Evolutionary conservation across 1,140 invertebrate genomes (phyloP).

Genomic region (Panagrolaimus sp.): DNA sequence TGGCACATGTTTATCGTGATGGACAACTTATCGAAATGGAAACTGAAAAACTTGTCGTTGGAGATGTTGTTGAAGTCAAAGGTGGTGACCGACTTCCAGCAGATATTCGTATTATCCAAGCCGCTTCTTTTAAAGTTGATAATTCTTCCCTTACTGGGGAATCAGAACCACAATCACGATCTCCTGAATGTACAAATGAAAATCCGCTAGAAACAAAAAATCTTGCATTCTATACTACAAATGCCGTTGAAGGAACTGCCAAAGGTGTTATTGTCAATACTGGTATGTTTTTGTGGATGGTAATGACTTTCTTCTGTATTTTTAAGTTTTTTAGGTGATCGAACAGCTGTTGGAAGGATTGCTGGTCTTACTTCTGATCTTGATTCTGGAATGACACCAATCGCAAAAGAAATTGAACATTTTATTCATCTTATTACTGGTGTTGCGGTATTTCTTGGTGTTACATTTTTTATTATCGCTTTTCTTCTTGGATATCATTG

Average conservation of each 20-base stretch:
- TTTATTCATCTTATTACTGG: constrained; percentile 62
- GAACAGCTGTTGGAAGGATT: constrained; percentile 53
- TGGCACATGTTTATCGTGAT: constrained; percentile 29
- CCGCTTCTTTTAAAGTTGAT: constrained; percentile 38
- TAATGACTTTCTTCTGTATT: constrained; percentile 25
- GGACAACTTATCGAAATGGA: constrained; percentile 31
- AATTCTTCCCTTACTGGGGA: constrained; percentile 45
- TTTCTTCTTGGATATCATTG: constrained; percentile 57
- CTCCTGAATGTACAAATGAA: constrained; percentile 63
- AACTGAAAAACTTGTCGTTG: constrained; percentile 40
- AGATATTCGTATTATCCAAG: constrained; percentile 35
- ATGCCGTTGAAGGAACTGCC: constrained; percentile 47
- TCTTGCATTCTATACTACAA: constrained; percentile 38
- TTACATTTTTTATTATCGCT: constrained; percentile 60
- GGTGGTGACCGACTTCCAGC: constrained; percentile 46
- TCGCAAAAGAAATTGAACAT: constrained; percentile 61
- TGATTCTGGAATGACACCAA: constrained; percentile 65
- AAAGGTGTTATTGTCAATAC: constrained; percentile 20
- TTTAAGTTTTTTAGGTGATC: constrained; percentile 48
- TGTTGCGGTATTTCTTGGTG: constrained; percentile 61
- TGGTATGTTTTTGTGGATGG: constrained; percentile 59
- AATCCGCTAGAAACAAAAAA: constrained; percentile 40
- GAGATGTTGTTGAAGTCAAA: constrained; percentile 50
- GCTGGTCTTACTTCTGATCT: constrained; percentile 44
- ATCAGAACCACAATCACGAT: constrained; percentile 65